Evolutionary conservation across 1,140 invertebrate genomes (phyloP), one percentile per base, ranked within the genome.

Genomic region (Myzus persicae): DNA sequence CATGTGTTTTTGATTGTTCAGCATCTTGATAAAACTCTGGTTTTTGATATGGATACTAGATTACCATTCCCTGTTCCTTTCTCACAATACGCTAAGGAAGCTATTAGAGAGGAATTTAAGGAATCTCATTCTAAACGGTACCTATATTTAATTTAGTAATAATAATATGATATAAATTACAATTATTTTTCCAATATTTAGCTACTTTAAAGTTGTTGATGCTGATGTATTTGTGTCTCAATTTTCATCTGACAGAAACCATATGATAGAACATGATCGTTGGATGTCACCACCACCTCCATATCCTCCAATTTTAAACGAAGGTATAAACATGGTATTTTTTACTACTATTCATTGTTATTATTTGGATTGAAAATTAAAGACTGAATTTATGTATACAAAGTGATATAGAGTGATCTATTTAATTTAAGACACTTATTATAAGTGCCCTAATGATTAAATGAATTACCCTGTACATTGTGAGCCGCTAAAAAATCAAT

Each of bases 161-260:
- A 59, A 24, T 67, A 42, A 8, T 18, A 11, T 42, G 7, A 46
- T n/a, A 67, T 26, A 26, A 42, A 90, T 42, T 31, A 40, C 1
- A 46, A 46, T 91, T 42, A 38, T 67, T 81, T 48, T 42, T 40
- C 3, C 4, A 24, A 51, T 3, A 14, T 81, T 48, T 88, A 93
- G 93, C 1, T 93, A 87, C 82, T 93, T 93, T 48, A 91, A 67
- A 67, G 40, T 93, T 22, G 89, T 92, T 44, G 67, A 91, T 1
- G 93, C 84, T 92, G 40, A 93, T 31, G 36, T 89, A 81, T 93
- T 38, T 42, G 6, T 93, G 20, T 14, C 48, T 11, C 31, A 36
- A 26, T 93, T 93, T 88, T 93, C 93, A n/a, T 93, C 93, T 40
- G 93, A 93, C 31, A 51, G 93, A 89, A 54, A 85, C 76, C 93